Evolutionary conservation across 2,888 invertebrate species (phyloP).

Genomic region (Heteromurus nitidus): DNA sequence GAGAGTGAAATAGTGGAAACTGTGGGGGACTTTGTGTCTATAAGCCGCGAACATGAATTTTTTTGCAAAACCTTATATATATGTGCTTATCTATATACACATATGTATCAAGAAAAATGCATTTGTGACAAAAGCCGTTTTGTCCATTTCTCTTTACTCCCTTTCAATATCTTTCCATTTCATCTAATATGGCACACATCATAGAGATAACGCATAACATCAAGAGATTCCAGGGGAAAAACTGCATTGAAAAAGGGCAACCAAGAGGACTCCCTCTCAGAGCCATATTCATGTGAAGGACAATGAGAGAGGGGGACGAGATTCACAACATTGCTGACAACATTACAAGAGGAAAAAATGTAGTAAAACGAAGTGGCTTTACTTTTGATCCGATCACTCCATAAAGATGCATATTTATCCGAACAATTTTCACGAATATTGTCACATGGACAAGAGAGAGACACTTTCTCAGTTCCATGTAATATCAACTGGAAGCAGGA

Average conservation of each 20-base stretch:
- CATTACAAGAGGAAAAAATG: not conserved
- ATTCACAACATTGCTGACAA: not conserved
- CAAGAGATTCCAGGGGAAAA: too few species aligned
- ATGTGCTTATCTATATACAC: not conserved
- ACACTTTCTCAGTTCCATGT: not conserved
- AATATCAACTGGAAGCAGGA: too few species aligned
- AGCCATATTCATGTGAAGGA: too few species aligned
- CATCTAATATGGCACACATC: too few species aligned
- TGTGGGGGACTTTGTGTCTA: too few species aligned
- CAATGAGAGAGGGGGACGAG: too few species aligned
- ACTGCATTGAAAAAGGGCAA: too few species aligned
- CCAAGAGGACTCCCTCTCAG: too few species aligned
- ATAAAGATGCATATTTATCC: constrained; percentile 2
- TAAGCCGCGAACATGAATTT: not conserved
- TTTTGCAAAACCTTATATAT: not conserved
- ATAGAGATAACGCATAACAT: too few species aligned
- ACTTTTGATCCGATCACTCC: constrained; percentile 22
- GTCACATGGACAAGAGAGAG: not conserved
- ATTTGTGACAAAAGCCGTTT: constrained; percentile 19
- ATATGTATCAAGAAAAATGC: not conserved
- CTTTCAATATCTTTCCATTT: too few species aligned
- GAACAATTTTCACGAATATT: not conserved
- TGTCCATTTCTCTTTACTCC: constrained; percentile 23
- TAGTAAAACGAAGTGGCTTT: not conserved
- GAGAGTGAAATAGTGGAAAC: not conserved